A percentile compares a stretch with the other conserved stretches of the same genome.
Evolutionary conservation across 2,888 invertebrate species (phyloP).

Genomic region (Diaphora mendica): DNA sequence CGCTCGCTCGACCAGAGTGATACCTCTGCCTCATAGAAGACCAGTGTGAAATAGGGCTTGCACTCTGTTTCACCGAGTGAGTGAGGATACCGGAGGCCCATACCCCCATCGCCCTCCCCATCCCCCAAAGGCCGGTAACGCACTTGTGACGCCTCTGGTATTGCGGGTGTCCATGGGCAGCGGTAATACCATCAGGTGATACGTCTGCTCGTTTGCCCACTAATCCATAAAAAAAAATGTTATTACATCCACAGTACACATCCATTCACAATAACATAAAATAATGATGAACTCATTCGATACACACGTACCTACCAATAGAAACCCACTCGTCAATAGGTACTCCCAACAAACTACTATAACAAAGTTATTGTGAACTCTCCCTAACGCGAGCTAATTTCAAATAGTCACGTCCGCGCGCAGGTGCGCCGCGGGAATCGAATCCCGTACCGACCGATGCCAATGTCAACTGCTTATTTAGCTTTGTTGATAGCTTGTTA

Average conservation of each 20-base stretch:
- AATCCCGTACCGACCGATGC: conserved; percentile 41
- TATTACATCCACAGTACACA: background rate
- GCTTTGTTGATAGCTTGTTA: conserved; percentile 24
- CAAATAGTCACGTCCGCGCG: conserved; percentile 51
- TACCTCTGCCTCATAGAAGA: too few species aligned
- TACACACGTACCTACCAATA: background rate
- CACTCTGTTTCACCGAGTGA: too few species aligned
- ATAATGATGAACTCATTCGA: background rate
- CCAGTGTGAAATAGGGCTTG: too few species aligned
- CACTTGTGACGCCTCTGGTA: too few species aligned
- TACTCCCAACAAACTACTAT: conserved; percentile 22
- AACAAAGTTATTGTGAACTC: conserved; percentile 39
- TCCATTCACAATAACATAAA: background rate
- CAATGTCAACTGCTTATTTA: conserved; percentile 44
- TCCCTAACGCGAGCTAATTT: conserved; percentile 48
- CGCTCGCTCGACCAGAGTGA: too few species aligned
- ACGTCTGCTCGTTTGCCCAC: too few species aligned
- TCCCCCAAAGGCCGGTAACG: too few species aligned
- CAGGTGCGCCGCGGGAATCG: conserved; percentile 50
- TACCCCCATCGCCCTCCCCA: too few species aligned
- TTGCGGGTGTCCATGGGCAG: too few species aligned
- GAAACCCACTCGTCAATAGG: conserved; percentile 8
- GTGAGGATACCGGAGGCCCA: too few species aligned
- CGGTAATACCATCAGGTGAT: too few species aligned
- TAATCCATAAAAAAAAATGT: too few species aligned